These are phyloP conservation scores for Stegana nigrithorax DNA, from an alignment of 2,888 invertebrate genomes.

Conservation along the genomic window DNA sequence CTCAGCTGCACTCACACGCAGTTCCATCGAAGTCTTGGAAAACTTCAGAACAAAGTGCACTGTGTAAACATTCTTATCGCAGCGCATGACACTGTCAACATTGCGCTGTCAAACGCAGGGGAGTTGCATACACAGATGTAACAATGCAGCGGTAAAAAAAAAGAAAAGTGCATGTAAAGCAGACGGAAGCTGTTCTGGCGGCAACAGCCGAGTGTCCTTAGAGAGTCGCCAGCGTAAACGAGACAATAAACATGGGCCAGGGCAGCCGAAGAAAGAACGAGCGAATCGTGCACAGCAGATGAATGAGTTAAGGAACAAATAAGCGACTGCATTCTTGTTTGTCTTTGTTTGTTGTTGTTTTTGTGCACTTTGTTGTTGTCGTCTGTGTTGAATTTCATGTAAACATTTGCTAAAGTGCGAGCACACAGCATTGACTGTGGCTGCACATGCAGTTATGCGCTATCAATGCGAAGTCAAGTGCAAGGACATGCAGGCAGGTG, in stretches of 20 bases:
- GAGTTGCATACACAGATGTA: no score
- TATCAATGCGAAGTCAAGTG: constrained; percentile 4
- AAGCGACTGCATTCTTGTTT: no score
- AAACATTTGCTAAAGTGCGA: background rate
- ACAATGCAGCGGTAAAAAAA: no score
- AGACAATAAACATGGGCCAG: constrained; percentile 8
- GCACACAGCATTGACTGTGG: background rate
- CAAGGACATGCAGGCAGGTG: constrained; percentile 9
- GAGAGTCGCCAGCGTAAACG: constrained; percentile 20
- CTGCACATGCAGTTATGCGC: constrained; percentile 39
- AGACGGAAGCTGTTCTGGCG: constrained; percentile 13
- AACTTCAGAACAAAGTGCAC: no score
- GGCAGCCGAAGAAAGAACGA: background rate
- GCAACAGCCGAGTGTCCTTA: constrained; percentile 17
- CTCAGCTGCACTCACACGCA: no score
- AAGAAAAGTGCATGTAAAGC: constrained; percentile 18
- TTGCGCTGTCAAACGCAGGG: no score
- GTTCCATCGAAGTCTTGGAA: no score
- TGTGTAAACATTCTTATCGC: background rate
- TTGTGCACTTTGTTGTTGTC: background rate
- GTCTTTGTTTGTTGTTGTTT: background rate
- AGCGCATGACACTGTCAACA: background rate
- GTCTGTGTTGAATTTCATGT: background rate
- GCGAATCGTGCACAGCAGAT: background rate
- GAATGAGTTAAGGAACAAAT: no score